phyloP scores from a whole-genome alignment of 2,797 vertebrate species.

The Rhyacichthys aspro region DNA sequence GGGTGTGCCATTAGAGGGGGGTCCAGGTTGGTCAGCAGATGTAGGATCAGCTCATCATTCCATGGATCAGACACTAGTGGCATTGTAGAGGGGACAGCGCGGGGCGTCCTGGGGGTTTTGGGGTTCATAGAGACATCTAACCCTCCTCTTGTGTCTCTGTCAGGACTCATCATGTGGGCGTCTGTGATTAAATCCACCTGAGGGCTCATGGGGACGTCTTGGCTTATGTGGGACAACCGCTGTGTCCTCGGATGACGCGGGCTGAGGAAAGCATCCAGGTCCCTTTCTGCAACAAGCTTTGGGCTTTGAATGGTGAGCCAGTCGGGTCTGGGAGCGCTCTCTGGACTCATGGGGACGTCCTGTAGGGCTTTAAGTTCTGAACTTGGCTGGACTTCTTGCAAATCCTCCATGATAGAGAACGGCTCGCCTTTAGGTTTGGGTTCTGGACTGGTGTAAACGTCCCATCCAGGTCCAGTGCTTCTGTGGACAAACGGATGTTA shows the following conservation, averaged over 20 bases:
- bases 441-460: constrained; percentile 5
- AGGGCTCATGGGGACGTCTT: constrained; percentile 58
- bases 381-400: constrained; percentile 6
- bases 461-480: constrained; percentile 3
- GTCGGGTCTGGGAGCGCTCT: constrained; percentile 5
- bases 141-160: neutral
- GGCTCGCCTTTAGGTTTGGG: neutral
- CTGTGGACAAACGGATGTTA: neutral
- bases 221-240: neutral
- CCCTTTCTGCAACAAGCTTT: neutral
- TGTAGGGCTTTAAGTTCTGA: neutral
- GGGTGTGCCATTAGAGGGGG: constrained; percentile 79
- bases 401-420: constrained; percentile 42
- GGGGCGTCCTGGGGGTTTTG: neutral
- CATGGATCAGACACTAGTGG: constrained; percentile 85
- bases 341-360: constrained; percentile 60
- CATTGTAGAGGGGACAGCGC: accelerated
- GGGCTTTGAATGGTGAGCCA: constrained; percentile 53
- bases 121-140: constrained; percentile 34
- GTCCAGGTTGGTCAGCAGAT: constrained; percentile 78
- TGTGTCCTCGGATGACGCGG: constrained; percentile 2
- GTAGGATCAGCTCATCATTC: constrained; percentile 80
- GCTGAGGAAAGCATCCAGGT: constrained; percentile 62
- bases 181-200: constrained; percentile 32
- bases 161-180: constrained; percentile 59